phyloP scores from a whole-genome alignment of 2,888 invertebrate species.

The Galerucella calmariensis region DNA sequence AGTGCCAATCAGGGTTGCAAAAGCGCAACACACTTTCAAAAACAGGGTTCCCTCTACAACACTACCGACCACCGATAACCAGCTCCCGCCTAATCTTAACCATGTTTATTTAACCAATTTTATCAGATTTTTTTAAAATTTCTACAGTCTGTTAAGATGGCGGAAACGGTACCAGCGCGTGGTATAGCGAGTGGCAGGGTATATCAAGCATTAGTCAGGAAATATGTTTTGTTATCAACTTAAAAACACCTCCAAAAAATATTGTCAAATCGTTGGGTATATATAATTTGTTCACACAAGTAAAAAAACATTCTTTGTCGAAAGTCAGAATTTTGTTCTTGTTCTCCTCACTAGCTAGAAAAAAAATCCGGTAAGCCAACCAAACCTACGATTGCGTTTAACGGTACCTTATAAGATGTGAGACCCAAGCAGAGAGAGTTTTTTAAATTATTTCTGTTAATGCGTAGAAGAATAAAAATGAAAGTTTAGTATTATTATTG shows the following conservation, averaged over 20 bases:
- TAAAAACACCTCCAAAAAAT: slow-evolving; percentile 2
- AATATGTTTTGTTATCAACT: slow-evolving; percentile 11
- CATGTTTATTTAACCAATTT: background rate
- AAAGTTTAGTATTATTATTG: no score
- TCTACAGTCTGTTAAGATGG: background rate
- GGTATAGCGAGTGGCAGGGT: slow-evolving; percentile 6
- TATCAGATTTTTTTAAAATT: background rate
- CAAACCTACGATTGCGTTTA: slow-evolving; percentile 16
- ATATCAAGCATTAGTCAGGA: slow-evolving; percentile 19
- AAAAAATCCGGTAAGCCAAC: slow-evolving; percentile 14
- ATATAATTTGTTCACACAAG: slow-evolving; percentile 8
- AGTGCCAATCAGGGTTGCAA: slow-evolving; percentile 53
- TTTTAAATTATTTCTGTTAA: background rate
- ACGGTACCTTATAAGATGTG: slow-evolving; percentile 15
- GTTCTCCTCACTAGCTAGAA: background rate
- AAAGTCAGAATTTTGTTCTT: slow-evolving; percentile 7
- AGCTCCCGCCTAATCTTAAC: background rate
- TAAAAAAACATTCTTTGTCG: slow-evolving; percentile 15
- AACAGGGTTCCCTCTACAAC: slow-evolving; percentile 43
- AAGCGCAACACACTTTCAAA: slow-evolving; percentile 52
- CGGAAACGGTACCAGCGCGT: slow-evolving; percentile 4
- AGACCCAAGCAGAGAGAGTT: background rate
- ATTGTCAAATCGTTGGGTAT: background rate
- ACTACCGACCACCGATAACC: slow-evolving; percentile 12
- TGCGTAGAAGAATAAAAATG: background rate